A percentile compares a stretch with the other conserved stretches of the same genome.
Conservation (phyloP, 2,797 vertebrate genomes). For the Yasuhikotakia modesta region DNA sequence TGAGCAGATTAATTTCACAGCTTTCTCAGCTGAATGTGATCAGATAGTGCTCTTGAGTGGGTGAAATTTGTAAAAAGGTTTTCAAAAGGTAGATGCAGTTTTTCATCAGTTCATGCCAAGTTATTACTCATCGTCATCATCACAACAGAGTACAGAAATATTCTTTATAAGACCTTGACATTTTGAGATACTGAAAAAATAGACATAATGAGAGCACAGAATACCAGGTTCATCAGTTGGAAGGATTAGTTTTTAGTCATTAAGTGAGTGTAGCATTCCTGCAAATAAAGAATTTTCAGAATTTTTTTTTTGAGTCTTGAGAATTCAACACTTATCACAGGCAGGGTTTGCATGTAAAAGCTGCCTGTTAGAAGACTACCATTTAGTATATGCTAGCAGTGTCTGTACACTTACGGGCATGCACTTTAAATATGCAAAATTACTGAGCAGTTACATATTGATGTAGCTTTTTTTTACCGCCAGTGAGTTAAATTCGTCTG, state of each 20-base stretch:
- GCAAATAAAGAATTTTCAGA: conserved; percentile 22
- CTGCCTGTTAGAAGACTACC: not conserved
- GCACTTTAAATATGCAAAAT: conserved; percentile 36
- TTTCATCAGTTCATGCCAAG: conserved; percentile 10
- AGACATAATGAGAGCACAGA: conserved; percentile 17
- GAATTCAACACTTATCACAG: conserved; percentile 23
- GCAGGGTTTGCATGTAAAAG: conserved; percentile 17
- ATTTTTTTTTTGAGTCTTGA: no score
- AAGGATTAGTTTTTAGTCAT: conserved; percentile 21
- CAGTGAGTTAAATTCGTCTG: conserved; percentile 36
- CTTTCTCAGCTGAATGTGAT: not conserved
- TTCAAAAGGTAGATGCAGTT: not conserved
- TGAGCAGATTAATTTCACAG: not conserved
- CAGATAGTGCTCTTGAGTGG: not conserved
- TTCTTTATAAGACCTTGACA: not conserved
- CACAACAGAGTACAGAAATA: not conserved
- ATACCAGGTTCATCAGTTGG: conserved; percentile 15
- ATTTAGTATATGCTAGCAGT: not conserved
- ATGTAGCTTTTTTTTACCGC: conserved; percentile 18
- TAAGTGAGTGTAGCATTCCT: conserved; percentile 7
- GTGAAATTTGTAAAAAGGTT: conserved; percentile 9
- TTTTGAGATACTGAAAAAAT: conserved; percentile 9
- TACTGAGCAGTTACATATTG: conserved; percentile 40
- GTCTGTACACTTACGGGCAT: conserved; percentile 5
- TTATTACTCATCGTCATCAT: not conserved